Conservation (phyloP, 2,797 vertebrate species). For the Rhinella marina region DNA sequence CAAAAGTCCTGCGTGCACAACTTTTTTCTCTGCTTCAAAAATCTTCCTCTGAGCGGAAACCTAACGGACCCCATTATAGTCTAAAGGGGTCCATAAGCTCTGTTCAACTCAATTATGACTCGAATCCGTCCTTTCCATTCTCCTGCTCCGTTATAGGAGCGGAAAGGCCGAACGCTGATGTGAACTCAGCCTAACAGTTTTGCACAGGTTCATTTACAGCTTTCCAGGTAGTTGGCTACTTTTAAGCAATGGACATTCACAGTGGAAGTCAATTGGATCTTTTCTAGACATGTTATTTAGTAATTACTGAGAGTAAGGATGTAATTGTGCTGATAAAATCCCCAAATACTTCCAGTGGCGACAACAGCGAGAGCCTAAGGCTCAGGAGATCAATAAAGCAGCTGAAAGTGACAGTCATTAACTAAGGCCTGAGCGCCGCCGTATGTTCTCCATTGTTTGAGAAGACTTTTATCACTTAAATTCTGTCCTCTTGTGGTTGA, state of each 20-base stretch:
- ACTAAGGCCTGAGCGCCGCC: background rate
- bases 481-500: constrained; percentile 5
- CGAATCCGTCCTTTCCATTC: too few relatives aligned
- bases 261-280: background rate
- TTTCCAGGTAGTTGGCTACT: background rate
- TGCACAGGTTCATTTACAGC: too few relatives aligned
- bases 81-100: too few relatives aligned
- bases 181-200: too few relatives aligned
- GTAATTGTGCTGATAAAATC: constrained; percentile 10
- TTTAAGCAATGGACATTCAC: background rate
- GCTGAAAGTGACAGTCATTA: constrained; percentile 29
- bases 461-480: background rate
- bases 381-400: constrained; percentile 44
- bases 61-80: too few relatives aligned
- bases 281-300: constrained; percentile 19
- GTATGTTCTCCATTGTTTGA: background rate
- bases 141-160: too few relatives aligned
- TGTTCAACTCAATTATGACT: too few relatives aligned
- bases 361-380: background rate
- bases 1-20: too few relatives aligned
- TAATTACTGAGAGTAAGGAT: constrained; percentile 21
- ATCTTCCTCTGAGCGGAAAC: too few relatives aligned
- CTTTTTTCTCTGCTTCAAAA: too few relatives aligned
- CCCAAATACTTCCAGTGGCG: background rate
- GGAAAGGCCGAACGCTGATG: too few relatives aligned